A percentile compares a stretch with the other conserved stretches of the same genome.
Evolutionary conservation across 2,797 vertebrate genomes (phyloP).

Genomic region (Melanotaenia trifasciata): DNA sequence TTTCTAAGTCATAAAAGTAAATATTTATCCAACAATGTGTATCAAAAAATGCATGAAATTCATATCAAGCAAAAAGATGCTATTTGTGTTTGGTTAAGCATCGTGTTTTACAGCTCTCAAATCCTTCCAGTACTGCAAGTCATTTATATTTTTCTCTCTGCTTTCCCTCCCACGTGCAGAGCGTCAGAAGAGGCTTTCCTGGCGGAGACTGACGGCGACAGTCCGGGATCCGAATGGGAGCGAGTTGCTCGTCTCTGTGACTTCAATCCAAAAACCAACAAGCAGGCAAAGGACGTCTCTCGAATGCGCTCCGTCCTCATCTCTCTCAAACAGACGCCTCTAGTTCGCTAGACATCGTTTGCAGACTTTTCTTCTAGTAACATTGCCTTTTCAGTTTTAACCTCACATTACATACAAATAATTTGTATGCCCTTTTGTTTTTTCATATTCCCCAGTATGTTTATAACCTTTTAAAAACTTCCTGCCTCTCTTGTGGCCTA

Average conservation of each 20-base stretch:
- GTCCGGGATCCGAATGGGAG: constrained; percentile 94
- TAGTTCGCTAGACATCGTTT: constrained; percentile 78
- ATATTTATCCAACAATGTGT: background rate
- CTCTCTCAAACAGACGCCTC: constrained; percentile 93
- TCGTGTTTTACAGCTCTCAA: constrained; percentile 22
- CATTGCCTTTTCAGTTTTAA: constrained; percentile 70
- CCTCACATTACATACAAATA: constrained; percentile 48
- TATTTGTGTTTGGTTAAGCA: constrained; percentile 20
- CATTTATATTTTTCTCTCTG: constrained; percentile 1
- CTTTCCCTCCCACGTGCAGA: constrained; percentile 72
- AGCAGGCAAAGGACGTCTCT: constrained; percentile 95
- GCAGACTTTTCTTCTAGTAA: constrained; percentile 35
- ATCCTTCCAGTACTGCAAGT: background rate
- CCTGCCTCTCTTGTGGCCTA: constrained; percentile 52
- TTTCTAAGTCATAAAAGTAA: constrained; percentile 5
- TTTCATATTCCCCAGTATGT: constrained; percentile 48
- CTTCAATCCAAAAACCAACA: constrained; percentile 99
- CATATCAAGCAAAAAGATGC: constrained; percentile 23
- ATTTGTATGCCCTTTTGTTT: constrained; percentile 57
- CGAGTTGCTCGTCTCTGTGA: constrained; percentile 97
- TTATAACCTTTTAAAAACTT: constrained; percentile 55
- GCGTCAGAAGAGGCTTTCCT: constrained; percentile 95
- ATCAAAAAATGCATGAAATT: constrained; percentile 50
- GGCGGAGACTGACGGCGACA: constrained; percentile 90
- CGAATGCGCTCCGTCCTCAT: constrained; percentile 98